Conservation (phyloP, 2,888 invertebrate species). For the Chaetoderma sp. region DNA sequence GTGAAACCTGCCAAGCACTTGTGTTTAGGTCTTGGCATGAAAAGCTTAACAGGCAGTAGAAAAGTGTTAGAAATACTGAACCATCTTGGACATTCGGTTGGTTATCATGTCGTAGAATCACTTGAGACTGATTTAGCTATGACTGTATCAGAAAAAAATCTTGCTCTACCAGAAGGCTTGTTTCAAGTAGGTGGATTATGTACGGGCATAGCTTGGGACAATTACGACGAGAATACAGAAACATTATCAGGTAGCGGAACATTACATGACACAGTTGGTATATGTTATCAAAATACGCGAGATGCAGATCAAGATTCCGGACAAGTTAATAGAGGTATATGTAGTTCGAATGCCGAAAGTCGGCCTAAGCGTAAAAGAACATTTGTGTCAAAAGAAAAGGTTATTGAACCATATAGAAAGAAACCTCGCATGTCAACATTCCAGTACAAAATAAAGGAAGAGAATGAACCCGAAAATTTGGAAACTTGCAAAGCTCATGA, state of each 20-base stretch:
- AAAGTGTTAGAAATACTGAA: slow-evolving; percentile 21
- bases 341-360: background rate
- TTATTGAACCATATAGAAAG: slow-evolving; percentile 18
- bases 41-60: slow-evolving; percentile 24
- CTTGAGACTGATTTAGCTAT: slow-evolving; percentile 12
- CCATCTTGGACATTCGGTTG: slow-evolving; percentile 18
- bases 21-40: slow-evolving; percentile 14
- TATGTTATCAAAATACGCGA: slow-evolving; percentile 20
- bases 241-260: slow-evolving; percentile 21
- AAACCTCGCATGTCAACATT: slow-evolving; percentile 22
- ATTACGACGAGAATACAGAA: slow-evolving; percentile 22
- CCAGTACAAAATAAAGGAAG: no score
- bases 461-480: no score
- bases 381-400: background rate
- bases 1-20: slow-evolving; percentile 20
- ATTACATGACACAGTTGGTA: slow-evolving; percentile 31
- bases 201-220: slow-evolving; percentile 24
- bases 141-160: background rate
- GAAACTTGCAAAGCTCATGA: no score
- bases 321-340: background rate
- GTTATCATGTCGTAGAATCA: slow-evolving; percentile 16
- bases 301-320: background rate
- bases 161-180: slow-evolving; percentile 7
- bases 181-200: background rate
- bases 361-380: background rate